Conservation (phyloP, 2,797 vertebrate species). For the Gymnothorax javanicus region DNA sequence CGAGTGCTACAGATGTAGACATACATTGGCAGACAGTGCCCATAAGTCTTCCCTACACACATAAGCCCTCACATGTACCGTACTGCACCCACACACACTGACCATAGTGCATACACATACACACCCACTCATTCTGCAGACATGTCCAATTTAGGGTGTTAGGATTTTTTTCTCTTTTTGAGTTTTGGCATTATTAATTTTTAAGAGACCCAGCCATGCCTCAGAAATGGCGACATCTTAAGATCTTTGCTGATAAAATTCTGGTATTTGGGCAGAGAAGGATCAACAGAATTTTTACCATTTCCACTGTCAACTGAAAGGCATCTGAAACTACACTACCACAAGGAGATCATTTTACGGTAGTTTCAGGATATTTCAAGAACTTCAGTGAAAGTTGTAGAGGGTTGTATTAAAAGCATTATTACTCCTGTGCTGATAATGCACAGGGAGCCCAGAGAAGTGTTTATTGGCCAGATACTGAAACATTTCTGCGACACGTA, state of each 20-base stretch:
- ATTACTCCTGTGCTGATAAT: background rate
- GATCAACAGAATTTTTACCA: background rate
- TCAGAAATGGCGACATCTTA: background rate
- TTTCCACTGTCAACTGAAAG: background rate
- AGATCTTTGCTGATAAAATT: background rate
- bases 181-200: background rate
- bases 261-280: background rate
- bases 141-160: background rate
- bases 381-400: background rate
- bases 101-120: background rate
- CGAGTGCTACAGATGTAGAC: background rate
- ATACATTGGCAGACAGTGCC: background rate
- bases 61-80: background rate
- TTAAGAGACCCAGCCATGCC: background rate
- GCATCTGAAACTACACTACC: background rate
- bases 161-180: background rate
- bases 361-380: background rate
- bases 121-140: background rate
- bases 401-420: background rate
- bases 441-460: slow-evolving; percentile 1
- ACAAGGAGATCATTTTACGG: background rate
- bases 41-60: background rate
- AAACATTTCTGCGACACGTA: slow-evolving; percentile 52
- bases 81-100: background rate
- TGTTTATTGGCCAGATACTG: slow-evolving; percentile 50